phyloP scores from a whole-genome alignment of 2,797 vertebrate genomes.

The Eulemur albifrons region DNA sequence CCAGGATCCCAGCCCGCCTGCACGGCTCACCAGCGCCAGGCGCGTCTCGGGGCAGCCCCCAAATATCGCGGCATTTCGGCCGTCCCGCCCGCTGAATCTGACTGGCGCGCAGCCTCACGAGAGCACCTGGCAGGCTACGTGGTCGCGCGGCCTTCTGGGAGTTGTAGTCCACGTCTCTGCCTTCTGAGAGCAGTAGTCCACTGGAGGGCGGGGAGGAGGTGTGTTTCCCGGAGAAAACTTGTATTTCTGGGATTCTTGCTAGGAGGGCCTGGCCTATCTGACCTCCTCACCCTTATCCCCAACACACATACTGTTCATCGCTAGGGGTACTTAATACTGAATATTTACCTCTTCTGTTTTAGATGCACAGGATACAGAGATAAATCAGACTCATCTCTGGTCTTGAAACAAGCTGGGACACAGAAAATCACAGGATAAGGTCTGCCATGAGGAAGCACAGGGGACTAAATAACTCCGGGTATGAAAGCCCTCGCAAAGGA shows the following conservation, averaged over 20 bases:
- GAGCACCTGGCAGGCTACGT: rapidly evolving
- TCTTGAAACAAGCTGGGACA: not conserved
- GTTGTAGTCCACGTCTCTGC: slow-evolving; percentile 50
- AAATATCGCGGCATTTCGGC: slow-evolving; percentile 16
- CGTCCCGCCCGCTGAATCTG: rapidly evolving
- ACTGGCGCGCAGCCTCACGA: not conserved
- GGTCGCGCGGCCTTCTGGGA: slow-evolving; percentile 59
- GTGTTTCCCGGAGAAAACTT: not conserved
- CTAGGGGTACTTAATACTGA: not conserved
- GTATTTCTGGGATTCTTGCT: not conserved
- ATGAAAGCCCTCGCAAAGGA: not conserved
- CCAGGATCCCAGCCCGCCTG: rapidly evolving
- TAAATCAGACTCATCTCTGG: not conserved
- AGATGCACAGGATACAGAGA: not conserved
- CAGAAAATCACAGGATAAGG: not conserved
- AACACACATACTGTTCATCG: not conserved
- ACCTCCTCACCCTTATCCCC: not conserved
- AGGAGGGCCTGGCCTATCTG: too few relatives aligned
- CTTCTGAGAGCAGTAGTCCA: not conserved
- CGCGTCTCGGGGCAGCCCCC: rapidly evolving
- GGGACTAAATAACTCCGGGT: not conserved
- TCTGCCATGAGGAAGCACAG: not conserved
- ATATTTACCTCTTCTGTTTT: not conserved
- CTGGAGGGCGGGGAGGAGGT: not conserved
- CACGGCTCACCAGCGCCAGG: not conserved